A percentile compares a stretch with the other conserved stretches of the same genome.
These are phyloP conservation scores for Scophthalmus maximus DNA, from an alignment of 2,113 vertebrate genomes.

Conservation along the genomic window DNA sequence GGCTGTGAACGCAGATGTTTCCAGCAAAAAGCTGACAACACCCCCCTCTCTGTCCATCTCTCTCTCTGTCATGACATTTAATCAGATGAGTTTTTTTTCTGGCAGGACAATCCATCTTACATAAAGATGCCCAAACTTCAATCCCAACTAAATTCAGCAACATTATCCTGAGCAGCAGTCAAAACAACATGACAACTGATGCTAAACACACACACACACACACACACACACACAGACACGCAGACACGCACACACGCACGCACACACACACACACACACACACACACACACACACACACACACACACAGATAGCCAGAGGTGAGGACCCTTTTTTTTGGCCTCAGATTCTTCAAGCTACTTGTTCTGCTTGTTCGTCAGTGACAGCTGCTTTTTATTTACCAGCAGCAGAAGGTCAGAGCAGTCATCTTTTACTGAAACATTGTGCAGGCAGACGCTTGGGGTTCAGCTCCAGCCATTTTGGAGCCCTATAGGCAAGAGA, in stretches of 20 bases:
- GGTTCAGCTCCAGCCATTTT: neutral
- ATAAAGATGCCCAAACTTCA: conserved; percentile 16
- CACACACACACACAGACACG: too few species aligned
- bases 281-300: neutral
- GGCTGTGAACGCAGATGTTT: conserved; percentile 40
- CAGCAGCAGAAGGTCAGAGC: conserved; percentile 59
- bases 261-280: conserved; percentile 10
- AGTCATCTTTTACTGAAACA: conserved; percentile 41
- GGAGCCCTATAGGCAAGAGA: too few species aligned
- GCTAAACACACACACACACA: conserved; percentile 1
- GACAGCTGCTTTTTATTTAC: conserved; percentile 56
- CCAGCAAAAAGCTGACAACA: neutral
- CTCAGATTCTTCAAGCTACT: conserved; percentile 35
- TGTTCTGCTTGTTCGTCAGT: conserved; percentile 37
- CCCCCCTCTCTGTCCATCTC: too few species aligned
- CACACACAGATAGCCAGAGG: conserved; percentile 4
- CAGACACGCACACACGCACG: conserved; percentile 1
- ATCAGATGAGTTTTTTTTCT: conserved; percentile 38
- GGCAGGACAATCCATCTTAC: conserved; percentile 18
- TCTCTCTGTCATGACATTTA: conserved; percentile 24
- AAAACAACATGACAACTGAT: conserved; percentile 3
- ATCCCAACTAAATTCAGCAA: conserved; percentile 7
- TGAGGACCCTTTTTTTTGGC: neutral
- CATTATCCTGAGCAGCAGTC: neutral
- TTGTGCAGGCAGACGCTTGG: neutral